Percentiles rank a stretch among this genome's conserved stretches.
Conservation (phyloP, 2,113 vertebrate genomes). For the Turdus rufiventris region DNA sequence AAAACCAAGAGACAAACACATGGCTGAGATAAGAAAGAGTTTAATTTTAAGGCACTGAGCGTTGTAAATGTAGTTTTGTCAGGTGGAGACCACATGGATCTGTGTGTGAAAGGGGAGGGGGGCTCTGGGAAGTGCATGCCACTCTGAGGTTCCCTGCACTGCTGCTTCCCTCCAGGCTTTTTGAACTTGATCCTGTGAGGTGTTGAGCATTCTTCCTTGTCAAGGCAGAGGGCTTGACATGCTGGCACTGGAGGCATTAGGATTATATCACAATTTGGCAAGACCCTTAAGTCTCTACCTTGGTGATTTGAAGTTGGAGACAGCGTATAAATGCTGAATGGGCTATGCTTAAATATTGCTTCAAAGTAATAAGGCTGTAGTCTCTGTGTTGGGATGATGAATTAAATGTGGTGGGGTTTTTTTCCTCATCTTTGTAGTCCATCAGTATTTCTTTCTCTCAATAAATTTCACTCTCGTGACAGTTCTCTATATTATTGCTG, state of each 20-base stretch:
- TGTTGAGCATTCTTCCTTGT: neutral
- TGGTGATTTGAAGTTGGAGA: neutral
- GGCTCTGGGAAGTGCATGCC: neutral
- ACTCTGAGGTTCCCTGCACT: neutral
- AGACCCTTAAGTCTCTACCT: neutral
- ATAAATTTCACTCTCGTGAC: neutral
- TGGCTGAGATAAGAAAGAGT: neutral
- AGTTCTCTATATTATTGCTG: neutral
- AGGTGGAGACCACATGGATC: slow-evolving; percentile 49
- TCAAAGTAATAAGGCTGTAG: neutral
- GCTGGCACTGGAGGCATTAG: neutral
- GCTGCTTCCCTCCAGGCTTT: neutral
- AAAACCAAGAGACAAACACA: neutral
- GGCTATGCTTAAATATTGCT: neutral
- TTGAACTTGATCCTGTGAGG: neutral
- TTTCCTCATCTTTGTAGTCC: neutral
- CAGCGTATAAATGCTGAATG: neutral
- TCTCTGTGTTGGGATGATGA: neutral
- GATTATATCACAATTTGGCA: slow-evolving; percentile 9
- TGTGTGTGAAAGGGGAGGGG: neutral
- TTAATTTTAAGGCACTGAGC: neutral
- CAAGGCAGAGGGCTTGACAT: neutral
- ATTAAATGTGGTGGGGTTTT: neutral
- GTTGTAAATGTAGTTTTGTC: neutral
- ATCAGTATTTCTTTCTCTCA: neutral